These are phyloP conservation scores for Ypsolopha scabrella DNA, from an alignment of 2,888 invertebrate genomes.

Conservation along the genomic window DNA sequence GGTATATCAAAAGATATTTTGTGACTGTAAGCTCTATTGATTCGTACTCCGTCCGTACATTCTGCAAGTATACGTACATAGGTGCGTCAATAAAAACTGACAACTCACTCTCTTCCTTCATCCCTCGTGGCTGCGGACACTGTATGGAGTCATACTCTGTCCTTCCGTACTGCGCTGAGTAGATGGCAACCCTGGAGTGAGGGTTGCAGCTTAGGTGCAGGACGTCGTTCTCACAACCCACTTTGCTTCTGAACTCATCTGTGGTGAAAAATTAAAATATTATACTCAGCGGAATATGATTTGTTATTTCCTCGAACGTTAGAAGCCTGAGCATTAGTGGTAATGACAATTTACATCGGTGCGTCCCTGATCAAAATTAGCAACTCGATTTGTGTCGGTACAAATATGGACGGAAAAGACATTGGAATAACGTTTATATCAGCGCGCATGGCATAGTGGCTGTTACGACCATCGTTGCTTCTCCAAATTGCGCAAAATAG, in stretches of 20 bases:
- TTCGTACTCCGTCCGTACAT: background rate
- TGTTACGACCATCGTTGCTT: too few species aligned
- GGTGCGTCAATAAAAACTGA: background rate
- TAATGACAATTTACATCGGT: too few species aligned
- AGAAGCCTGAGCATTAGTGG: too few species aligned
- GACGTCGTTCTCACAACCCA: conserved; percentile 92
- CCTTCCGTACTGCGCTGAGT: conserved; percentile 92
- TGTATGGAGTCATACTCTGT: conserved; percentile 89
- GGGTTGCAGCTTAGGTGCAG: conserved; percentile 90
- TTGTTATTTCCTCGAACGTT: too few species aligned
- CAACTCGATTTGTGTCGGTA: too few species aligned
- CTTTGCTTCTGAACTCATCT: conserved; percentile 95
- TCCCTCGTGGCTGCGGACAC: conserved; percentile 87
- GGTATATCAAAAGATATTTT: too few species aligned
- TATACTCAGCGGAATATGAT: background rate
- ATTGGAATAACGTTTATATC: too few species aligned
- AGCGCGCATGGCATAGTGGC: too few species aligned
- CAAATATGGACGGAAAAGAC: too few species aligned
- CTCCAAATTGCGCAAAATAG: too few species aligned
- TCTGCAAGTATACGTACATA: background rate
- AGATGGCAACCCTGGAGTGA: conserved; percentile 89
- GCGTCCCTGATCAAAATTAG: too few species aligned
- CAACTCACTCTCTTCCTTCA: conserved; percentile 88
- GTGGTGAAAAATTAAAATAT: conserved; percentile 23
- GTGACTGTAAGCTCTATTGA: too few species aligned